These are phyloP conservation scores for Seriola quinqueradiata DNA, from an alignment of 2,113 vertebrate genomes.

Conservation along the genomic window DNA sequence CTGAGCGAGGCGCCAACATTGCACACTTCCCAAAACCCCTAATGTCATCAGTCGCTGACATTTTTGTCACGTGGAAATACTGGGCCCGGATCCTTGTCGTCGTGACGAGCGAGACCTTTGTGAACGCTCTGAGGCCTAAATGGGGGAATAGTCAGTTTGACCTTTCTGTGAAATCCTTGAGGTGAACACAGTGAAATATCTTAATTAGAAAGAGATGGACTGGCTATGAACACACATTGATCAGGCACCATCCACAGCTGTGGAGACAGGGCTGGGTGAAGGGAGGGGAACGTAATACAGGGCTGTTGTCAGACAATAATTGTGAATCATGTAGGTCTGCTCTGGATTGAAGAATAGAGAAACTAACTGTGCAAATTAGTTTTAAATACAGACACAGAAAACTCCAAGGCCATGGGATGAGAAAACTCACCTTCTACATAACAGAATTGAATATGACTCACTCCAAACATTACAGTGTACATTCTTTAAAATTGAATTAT, in stretches of 20 bases:
- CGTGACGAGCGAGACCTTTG: conserved; percentile 50
- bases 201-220: conserved; percentile 77
- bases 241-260: conserved; percentile 55
- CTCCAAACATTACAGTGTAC: neutral
- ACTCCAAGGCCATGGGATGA: conserved; percentile 2
- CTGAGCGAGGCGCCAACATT: conserved; percentile 25
- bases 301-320: conserved; percentile 41
- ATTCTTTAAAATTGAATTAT: too few species aligned
- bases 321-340: conserved; percentile 43
- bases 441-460: conserved; percentile 2
- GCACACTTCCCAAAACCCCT: conserved; percentile 40
- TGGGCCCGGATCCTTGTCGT: neutral
- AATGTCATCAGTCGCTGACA: conserved; percentile 47
- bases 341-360: conserved; percentile 34
- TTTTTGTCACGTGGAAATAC: conserved; percentile 21
- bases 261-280: conserved; percentile 1
- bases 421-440: neutral
- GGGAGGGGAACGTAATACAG: conserved; percentile 16
- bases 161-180: conserved; percentile 65
- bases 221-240: conserved; percentile 62
- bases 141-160: conserved; percentile 59
- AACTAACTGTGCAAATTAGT: conserved; percentile 20
- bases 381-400: conserved; percentile 44
- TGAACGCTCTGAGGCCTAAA: conserved; percentile 22
- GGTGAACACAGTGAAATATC: conserved; percentile 64